These are phyloP conservation scores for Rhinolophus ferrumequinum DNA, from an alignment of 2,113 vertebrate species.

Conservation along the genomic window DNA sequence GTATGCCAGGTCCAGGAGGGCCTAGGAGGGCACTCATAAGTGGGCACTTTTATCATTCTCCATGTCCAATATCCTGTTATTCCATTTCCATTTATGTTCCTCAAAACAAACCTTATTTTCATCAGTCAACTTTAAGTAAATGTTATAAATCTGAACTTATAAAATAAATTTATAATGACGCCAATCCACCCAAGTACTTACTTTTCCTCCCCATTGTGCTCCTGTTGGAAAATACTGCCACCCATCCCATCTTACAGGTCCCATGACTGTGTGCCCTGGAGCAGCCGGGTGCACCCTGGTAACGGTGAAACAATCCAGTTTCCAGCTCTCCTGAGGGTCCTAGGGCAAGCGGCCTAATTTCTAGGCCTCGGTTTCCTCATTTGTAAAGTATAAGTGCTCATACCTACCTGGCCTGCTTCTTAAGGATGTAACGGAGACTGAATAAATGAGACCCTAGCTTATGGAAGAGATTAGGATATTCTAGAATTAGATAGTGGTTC, in stretches of 20 bases:
- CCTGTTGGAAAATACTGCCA: not conserved
- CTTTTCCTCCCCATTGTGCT: fast-evolving
- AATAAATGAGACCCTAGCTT: not conserved
- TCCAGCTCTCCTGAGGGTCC: not conserved
- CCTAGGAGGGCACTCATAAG: not conserved
- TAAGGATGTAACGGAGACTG: not conserved
- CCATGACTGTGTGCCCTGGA: not conserved
- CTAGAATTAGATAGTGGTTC: not conserved
- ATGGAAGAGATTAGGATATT: not conserved
- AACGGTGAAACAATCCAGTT: fast-evolving
- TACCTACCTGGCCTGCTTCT: not conserved
- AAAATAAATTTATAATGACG: not conserved
- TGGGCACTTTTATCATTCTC: not conserved
- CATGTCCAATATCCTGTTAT: fast-evolving
- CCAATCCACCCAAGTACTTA: not conserved
- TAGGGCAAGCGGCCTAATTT: not conserved
- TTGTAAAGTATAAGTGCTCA: too few relatives aligned
- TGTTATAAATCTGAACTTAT: not conserved
- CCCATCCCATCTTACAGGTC: too few relatives aligned
- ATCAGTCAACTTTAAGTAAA: not conserved
- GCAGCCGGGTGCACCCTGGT: fast-evolving
- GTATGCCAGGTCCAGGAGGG: not conserved
- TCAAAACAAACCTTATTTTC: not conserved
- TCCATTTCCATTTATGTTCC: not conserved
- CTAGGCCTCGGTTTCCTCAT: not conserved